phyloP scores from a whole-genome alignment of 2,797 vertebrate genomes.

The Eutrigla gurnardus region DNA sequence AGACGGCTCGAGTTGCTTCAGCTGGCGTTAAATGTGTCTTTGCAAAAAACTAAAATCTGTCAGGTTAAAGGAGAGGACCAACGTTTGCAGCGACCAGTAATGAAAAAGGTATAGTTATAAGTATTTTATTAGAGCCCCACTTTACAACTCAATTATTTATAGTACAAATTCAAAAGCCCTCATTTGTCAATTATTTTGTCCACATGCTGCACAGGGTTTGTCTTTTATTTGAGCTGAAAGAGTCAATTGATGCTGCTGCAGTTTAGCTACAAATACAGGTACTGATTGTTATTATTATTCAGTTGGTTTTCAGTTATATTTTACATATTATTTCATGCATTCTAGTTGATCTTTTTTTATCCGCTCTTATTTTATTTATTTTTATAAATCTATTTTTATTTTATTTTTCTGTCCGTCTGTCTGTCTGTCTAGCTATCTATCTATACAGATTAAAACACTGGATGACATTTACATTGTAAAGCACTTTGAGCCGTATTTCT shows the following conservation, averaged over 20 bases:
- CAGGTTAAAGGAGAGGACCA: neutral
- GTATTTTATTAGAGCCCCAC: neutral
- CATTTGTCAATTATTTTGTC: neutral
- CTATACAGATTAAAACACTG: too few species aligned
- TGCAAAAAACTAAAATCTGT: neutral
- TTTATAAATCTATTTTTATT: neutral
- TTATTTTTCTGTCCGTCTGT: neutral
- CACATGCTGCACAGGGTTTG: neutral
- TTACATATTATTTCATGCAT: neutral
- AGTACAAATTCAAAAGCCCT: neutral
- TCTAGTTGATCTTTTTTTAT: neutral
- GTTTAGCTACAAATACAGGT: neutral
- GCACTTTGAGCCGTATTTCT: neutral
- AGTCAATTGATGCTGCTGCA: neutral
- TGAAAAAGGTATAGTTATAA: too few species aligned
- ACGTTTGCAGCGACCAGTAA: neutral
- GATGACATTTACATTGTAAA: neutral
- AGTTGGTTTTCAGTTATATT: neutral
- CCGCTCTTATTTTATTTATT: neutral
- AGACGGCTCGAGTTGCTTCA: neutral
- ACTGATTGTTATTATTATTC: neutral
- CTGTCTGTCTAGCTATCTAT: too few species aligned
- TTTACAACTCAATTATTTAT: neutral
- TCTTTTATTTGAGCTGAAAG: neutral
- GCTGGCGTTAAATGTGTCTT: constrained; percentile 3